A percentile compares a stretch with the other conserved stretches of the same genome.
These are phyloP conservation scores for Thalassarche chlororhynchos DNA, from an alignment of 2,113 vertebrate species.

Conservation along the genomic window DNA sequence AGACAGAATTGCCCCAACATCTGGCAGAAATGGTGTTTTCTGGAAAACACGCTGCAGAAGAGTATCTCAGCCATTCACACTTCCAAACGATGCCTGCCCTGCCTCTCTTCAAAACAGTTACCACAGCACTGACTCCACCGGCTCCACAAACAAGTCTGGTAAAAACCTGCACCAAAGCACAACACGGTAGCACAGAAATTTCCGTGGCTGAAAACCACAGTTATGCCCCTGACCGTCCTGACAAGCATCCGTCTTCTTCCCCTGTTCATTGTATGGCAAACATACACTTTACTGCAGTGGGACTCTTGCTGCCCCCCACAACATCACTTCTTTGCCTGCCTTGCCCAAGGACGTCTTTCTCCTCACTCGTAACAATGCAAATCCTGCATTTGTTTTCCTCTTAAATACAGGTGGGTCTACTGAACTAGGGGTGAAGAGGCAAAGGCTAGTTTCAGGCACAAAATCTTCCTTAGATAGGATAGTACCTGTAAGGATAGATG, in stretches of 20 bases:
- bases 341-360: background rate
- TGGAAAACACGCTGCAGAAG: constrained; percentile 24
- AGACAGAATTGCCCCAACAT: background rate
- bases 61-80: background rate
- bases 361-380: accelerated
- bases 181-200: background rate
- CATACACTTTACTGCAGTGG: background rate
- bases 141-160: background rate
- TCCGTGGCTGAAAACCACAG: background rate
- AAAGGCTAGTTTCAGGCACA: background rate
- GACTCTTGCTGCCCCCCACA: background rate
- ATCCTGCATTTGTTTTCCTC: background rate
- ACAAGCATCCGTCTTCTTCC: background rate
- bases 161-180: background rate
- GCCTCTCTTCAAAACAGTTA: background rate
- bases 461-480: background rate
- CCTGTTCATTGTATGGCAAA: background rate
- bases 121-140: background rate
- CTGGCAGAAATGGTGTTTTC: background rate
- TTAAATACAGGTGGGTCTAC: accelerated
- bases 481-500: background rate
- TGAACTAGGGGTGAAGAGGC: background rate
- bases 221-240: background rate
- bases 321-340: background rate
- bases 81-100: background rate